Conservation (phyloP, 2,888 invertebrate genomes). For the Pollenia labialis region DNA sequence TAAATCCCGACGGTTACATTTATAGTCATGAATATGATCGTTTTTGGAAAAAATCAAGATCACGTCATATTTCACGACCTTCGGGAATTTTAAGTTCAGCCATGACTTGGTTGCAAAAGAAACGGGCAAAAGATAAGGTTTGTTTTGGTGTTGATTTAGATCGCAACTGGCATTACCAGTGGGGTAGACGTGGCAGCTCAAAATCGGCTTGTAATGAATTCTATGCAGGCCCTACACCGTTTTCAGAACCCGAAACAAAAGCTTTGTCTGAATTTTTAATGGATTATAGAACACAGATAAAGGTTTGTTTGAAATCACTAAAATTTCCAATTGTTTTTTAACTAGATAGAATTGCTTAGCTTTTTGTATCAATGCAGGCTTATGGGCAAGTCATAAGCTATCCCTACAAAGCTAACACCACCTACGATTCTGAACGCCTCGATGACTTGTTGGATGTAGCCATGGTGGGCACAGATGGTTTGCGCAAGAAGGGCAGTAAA, state of each 20-base stretch:
- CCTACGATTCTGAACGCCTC: slow-evolving; percentile 80
- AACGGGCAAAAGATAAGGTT: slow-evolving; percentile 77
- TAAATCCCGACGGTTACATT: slow-evolving; percentile 92
- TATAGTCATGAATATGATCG: slow-evolving; percentile 90
- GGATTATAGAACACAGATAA: slow-evolving; percentile 86
- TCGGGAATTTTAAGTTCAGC: slow-evolving; percentile 81
- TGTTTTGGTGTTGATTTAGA: slow-evolving; percentile 92
- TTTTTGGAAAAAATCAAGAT: slow-evolving; percentile 92
- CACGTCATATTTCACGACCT: slow-evolving; percentile 84
- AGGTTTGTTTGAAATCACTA: slow-evolving; percentile 83
- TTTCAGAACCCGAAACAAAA: slow-evolving; percentile 91
- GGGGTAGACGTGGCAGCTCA: slow-evolving; percentile 89
- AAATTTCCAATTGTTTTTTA: slow-evolving; percentile 74
- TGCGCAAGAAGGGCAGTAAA: slow-evolving; percentile 81
- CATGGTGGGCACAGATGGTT: slow-evolving; percentile 82
- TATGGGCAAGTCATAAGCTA: slow-evolving; percentile 89
- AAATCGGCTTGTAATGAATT: slow-evolving; percentile 90
- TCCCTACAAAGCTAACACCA: slow-evolving; percentile 84
- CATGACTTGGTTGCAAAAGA: slow-evolving; percentile 82
- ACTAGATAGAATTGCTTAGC: slow-evolving; percentile 79
- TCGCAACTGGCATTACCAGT: slow-evolving; percentile 91
- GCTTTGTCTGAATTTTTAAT: slow-evolving; percentile 87
- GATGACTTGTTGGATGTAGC: slow-evolving; percentile 83
- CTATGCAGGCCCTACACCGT: slow-evolving; percentile 89
- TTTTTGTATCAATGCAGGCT: slow-evolving; percentile 88